A percentile compares a stretch with the other conserved stretches of the same genome.
These are phyloP conservation scores for Erpobdella octoculata DNA, from an alignment of 2,888 invertebrate species.

Conservation along the genomic window DNA sequence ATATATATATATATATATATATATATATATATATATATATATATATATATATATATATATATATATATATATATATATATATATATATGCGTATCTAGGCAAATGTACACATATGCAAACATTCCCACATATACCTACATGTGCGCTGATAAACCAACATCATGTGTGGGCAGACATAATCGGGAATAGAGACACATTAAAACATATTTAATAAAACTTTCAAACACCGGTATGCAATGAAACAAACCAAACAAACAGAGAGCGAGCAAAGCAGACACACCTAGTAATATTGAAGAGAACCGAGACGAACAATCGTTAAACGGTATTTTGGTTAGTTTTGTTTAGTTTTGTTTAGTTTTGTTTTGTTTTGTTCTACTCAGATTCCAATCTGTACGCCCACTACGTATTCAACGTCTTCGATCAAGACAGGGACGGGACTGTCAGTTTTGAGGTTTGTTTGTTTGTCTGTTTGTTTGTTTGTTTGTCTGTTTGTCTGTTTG, in stretches of 20 bases:
- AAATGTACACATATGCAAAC: too few species aligned
- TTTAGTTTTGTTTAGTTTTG: background rate
- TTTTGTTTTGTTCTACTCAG: slow-evolving; percentile 62
- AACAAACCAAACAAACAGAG: background rate
- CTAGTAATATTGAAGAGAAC: background rate
- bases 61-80: too few species aligned
- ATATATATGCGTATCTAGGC: too few species aligned
- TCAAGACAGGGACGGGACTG: slow-evolving; percentile 79
- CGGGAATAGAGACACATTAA: too few species aligned
- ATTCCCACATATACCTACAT: too few species aligned
- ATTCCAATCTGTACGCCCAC: slow-evolving; percentile 82
- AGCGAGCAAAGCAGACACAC: background rate
- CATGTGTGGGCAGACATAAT: too few species aligned
- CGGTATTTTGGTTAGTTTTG: background rate
- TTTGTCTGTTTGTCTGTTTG: too few species aligned
- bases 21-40: too few species aligned
- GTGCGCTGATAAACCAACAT: too few species aligned
- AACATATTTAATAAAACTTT: too few species aligned
- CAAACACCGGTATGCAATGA: background rate
- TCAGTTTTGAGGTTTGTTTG: slow-evolving; percentile 78
- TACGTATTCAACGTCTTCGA: slow-evolving; percentile 88
- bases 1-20: too few species aligned
- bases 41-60: too few species aligned
- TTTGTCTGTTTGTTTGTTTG: background rate
- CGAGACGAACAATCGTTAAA: background rate